Conservation (phyloP, 2,797 vertebrate species). For the Malacoraja senta region DNA sequence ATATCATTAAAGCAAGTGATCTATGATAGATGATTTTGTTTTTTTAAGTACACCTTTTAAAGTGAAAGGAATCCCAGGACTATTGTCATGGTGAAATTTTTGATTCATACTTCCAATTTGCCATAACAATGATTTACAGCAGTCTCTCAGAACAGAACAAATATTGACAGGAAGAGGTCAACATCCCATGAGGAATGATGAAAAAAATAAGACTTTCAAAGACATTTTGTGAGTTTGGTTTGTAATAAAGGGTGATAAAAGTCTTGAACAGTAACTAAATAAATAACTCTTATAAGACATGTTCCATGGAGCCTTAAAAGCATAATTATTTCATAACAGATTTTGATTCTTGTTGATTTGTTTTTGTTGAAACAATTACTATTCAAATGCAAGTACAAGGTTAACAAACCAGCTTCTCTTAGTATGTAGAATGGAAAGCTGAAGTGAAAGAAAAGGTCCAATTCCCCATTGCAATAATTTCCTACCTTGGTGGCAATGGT, state of each 20-base stretch:
- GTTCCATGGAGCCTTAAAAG: not conserved
- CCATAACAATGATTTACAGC: not conserved
- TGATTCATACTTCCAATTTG: not conserved
- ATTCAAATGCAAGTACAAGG: not conserved
- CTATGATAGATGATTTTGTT: not conserved
- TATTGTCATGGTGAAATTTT: not conserved
- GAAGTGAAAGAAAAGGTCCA: not conserved
- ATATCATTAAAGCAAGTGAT: not conserved
- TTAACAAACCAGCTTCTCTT: not conserved
- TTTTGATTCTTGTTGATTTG: not conserved
- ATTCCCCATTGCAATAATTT: slow-evolving; percentile 43
- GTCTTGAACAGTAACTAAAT: not conserved
- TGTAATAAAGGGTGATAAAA: not conserved
- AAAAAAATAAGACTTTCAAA: not conserved
- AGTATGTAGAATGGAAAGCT: not conserved
- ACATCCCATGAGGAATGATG: not conserved
- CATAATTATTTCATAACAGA: not conserved
- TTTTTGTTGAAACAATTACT: not conserved
- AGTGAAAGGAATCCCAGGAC: not conserved
- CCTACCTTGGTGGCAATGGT: slow-evolving; percentile 90
- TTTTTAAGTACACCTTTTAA: not conserved
- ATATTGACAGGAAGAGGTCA: not conserved
- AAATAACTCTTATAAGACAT: not conserved
- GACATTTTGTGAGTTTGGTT: not conserved
- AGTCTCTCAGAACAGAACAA: not conserved